Evolutionary conservation across 1,140 invertebrate genomes (phyloP).

Genomic region (Brachionus paranguensis): DNA sequence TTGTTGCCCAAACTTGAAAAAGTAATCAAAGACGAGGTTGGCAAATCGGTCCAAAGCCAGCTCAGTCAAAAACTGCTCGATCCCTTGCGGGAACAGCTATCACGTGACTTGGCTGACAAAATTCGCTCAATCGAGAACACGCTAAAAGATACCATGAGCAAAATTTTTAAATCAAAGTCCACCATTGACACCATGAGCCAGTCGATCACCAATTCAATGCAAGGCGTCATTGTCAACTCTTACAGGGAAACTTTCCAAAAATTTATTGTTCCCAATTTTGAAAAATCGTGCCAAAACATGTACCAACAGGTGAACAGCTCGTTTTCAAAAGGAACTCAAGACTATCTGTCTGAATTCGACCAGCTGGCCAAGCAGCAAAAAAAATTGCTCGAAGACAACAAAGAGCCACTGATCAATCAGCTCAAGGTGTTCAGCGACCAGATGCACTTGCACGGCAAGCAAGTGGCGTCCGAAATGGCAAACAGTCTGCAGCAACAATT

Average conservation of each 20-base stretch:
- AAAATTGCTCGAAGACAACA: constrained; percentile 44
- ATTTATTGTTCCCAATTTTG: constrained; percentile 72
- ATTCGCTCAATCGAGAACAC: constrained; percentile 65
- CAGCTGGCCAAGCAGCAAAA: constrained; percentile 40
- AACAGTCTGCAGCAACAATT: constrained; percentile 47
- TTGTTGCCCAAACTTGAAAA: constrained; percentile 49
- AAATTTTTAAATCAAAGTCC: constrained; percentile 68
- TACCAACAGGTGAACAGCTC: constrained; percentile 78
- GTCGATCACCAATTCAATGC: constrained; percentile 63
- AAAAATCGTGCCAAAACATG: constrained; percentile 74
- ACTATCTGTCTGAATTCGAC: constrained; percentile 66
- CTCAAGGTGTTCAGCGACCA: constrained; percentile 44
- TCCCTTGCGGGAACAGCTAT: constrained; percentile 64
- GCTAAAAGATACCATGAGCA: constrained; percentile 70
- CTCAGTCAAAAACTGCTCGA: constrained; percentile 59
- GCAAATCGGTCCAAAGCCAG: constrained; percentile 48
- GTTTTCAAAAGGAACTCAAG: constrained; percentile 74
- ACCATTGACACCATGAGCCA: constrained; percentile 68
- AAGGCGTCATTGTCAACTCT: constrained; percentile 63
- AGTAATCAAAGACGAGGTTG: constrained; percentile 46
- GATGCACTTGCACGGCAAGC: constrained; percentile 43
- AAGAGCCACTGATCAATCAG: constrained; percentile 47
- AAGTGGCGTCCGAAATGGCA: constrained; percentile 44
- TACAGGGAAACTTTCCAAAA: constrained; percentile 70
- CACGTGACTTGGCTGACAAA: constrained; percentile 66